phyloP scores from a whole-genome alignment of 1,140 invertebrate genomes.

The Dufourea novaeangliae region DNA sequence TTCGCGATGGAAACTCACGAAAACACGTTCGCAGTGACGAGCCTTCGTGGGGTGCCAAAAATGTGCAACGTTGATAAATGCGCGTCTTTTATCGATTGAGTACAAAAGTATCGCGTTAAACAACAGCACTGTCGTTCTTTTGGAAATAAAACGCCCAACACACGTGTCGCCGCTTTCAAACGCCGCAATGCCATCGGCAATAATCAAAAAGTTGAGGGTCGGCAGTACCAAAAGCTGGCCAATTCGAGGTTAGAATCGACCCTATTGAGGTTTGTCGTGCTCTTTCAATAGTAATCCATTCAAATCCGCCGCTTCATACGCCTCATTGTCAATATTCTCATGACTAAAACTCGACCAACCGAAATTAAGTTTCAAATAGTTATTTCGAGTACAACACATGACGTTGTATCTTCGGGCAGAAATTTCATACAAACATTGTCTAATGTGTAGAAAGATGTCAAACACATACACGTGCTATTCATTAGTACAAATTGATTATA shows the following conservation, averaged over 20 bases:
- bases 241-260: conserved; percentile 76
- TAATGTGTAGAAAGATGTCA: too few relatives aligned
- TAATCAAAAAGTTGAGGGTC: conserved; percentile 1
- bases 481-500: too few relatives aligned
- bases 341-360: conserved; percentile 1
- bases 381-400: too few relatives aligned
- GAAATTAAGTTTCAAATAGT: not conserved
- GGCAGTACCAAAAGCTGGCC: conserved; percentile 72
- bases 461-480: too few relatives aligned
- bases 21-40: not conserved
- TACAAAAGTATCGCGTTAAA: conserved; percentile 15
- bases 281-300: conserved; percentile 13
- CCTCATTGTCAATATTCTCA: not conserved
- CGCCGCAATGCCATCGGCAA: conserved; percentile 71
- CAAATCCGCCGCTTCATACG: too few relatives aligned
- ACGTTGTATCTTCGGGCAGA: too few relatives aligned
- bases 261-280: conserved; percentile 62
- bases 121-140: conserved; percentile 46
- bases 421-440: too few relatives aligned
- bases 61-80: not conserved
- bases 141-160: conserved; percentile 72
- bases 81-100: not conserved
- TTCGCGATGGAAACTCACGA: not conserved
- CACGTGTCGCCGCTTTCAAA: conserved; percentile 68
- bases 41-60: not conserved